phyloP scores from a whole-genome alignment of 2,888 invertebrate species.

The Chironomus riparius region DNA sequence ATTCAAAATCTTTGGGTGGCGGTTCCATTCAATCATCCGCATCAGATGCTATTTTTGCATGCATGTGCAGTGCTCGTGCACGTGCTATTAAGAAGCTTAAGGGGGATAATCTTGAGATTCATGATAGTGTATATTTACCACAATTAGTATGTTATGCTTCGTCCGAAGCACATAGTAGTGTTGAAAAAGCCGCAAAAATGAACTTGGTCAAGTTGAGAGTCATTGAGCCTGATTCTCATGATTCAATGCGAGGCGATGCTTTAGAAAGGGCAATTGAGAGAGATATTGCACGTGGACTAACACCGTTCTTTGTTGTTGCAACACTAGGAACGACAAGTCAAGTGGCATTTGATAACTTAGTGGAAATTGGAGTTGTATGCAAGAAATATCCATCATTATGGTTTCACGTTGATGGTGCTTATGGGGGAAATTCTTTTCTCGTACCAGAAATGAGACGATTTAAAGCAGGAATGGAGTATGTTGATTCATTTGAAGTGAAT shows the following conservation, averaged over 20 bases:
- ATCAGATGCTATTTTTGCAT: constrained; percentile 71
- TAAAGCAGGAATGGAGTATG: constrained; percentile 59
- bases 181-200: constrained; percentile 72
- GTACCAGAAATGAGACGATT: constrained; percentile 68
- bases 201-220: constrained; percentile 62
- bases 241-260: constrained; percentile 53
- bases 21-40: constrained; percentile 78
- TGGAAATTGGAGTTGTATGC: constrained; percentile 62
- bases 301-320: constrained; percentile 75
- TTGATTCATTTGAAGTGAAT: constrained; percentile 79
- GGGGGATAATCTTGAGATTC: constrained; percentile 42
- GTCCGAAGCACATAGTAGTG: constrained; percentile 64
- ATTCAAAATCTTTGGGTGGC: constrained; percentile 49
- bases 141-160: constrained; percentile 68
- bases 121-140: constrained; percentile 64
- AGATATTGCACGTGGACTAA: constrained; percentile 62
- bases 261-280: constrained; percentile 57
- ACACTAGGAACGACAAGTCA: constrained; percentile 77
- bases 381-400: constrained; percentile 55
- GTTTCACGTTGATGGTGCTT: constrained; percentile 83
- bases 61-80: constrained; percentile 65
- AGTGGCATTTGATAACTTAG: constrained; percentile 73
- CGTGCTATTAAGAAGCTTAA: constrained; percentile 61
- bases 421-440: constrained; percentile 78
- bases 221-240: constrained; percentile 60